phyloP scores from a whole-genome alignment of 2,113 vertebrate species.

The Ceuthmochares aereus region DNA sequence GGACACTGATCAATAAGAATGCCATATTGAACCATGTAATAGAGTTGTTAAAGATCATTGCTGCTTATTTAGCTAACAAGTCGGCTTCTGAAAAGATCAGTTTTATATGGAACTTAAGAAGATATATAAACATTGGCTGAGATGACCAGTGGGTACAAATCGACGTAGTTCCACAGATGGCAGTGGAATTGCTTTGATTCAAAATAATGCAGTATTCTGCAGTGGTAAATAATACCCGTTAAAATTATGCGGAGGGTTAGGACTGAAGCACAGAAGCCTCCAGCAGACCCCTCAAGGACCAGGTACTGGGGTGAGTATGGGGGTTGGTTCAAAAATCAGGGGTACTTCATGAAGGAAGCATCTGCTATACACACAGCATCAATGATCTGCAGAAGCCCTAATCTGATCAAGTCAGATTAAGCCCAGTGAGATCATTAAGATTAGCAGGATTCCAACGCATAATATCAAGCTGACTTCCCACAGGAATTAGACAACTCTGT shows the following conservation, averaged over 20 bases:
- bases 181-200: constrained; percentile 4
- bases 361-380: not conserved
- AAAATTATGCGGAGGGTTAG: not conserved
- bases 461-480: not conserved
- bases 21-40: not conserved
- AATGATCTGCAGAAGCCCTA: not conserved
- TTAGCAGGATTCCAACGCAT: constrained; percentile 4
- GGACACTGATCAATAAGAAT: constrained; percentile 14
- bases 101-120: constrained; percentile 5
- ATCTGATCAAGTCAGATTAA: not conserved
- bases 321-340: not conserved
- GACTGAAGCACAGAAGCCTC: not conserved
- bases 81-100: not conserved
- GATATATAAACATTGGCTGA: not conserved
- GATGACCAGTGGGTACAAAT: not conserved
- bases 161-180: not conserved
- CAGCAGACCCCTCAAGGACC: not conserved
- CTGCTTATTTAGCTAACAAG: constrained; percentile 25
- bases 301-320: rapidly evolving
- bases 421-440: not conserved
- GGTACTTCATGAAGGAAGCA: not conserved
- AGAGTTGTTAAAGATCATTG: constrained; percentile 10
- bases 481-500: not conserved
- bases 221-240: not conserved
- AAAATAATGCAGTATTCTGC: not conserved